A percentile compares a stretch with the other conserved stretches of the same genome.
These are phyloP conservation scores for Tetraneura akinire DNA, from an alignment of 1,140 invertebrate species.

Conservation along the genomic window DNA sequence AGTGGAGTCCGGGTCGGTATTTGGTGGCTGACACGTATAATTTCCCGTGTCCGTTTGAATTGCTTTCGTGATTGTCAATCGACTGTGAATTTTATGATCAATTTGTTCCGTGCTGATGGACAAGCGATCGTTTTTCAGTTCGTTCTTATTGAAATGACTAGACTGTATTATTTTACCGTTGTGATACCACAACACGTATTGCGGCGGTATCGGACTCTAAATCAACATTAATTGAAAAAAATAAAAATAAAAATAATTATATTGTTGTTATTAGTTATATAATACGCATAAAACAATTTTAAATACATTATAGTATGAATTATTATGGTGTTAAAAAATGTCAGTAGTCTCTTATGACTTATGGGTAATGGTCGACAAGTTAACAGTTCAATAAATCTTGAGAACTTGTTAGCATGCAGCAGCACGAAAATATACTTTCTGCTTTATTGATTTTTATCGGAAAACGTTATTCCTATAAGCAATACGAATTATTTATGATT, in stretches of 20 bases:
- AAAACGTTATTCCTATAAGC: background rate
- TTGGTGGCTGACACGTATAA: conserved; percentile 86
- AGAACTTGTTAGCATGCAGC: conserved; percentile 13
- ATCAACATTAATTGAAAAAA: conserved; percentile 56
- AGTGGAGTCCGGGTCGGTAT: conserved; percentile 84
- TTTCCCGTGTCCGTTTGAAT: conserved; percentile 84
- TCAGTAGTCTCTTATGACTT: background rate
- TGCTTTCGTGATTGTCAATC: conserved; percentile 79
- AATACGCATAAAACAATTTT: too few relatives aligned
- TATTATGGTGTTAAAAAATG: background rate
- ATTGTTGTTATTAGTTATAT: background rate
- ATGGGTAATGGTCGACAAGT: background rate
- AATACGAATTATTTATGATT: background rate
- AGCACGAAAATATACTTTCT: conserved; percentile 1
- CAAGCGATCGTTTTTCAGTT: conserved; percentile 78
- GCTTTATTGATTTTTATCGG: background rate
- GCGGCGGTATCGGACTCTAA: conserved; percentile 85
- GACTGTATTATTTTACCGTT: conserved; percentile 80
- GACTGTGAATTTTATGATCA: conserved; percentile 77
- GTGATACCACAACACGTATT: conserved; percentile 91
- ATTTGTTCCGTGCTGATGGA: conserved; percentile 79
- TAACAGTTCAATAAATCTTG: background rate
- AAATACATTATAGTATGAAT: background rate
- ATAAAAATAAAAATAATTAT: background rate
- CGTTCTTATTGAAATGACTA: conserved; percentile 67